Evolutionary conservation across 1,140 invertebrate genomes (phyloP).

Genomic region (Homarus americanus): DNA sequence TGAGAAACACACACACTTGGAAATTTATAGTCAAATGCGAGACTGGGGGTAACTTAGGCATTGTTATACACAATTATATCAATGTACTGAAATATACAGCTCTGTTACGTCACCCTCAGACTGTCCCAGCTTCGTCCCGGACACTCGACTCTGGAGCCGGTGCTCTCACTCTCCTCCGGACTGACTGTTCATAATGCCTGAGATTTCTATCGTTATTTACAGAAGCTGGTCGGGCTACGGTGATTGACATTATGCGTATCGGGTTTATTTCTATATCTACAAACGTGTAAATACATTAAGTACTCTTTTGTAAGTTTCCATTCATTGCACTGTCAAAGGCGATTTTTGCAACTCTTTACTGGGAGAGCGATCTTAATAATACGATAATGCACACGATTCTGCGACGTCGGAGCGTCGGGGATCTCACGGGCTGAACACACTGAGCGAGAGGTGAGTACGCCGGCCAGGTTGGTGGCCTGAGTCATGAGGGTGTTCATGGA

Average conservation of each 20-base stretch:
- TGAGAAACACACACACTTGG: constrained; percentile 49
- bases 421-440: constrained; percentile 86
- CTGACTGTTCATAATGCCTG: constrained; percentile 54
- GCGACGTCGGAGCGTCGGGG: not conserved
- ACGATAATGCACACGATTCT: constrained; percentile 47
- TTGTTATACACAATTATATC: constrained; percentile 60
- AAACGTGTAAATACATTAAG: constrained; percentile 65
- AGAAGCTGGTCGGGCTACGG: constrained; percentile 57
- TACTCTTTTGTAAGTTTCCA: constrained; percentile 78
- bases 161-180: constrained; percentile 1
- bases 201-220: constrained; percentile 66
- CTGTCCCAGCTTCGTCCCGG: constrained; percentile 18
- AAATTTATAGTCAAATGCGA: constrained; percentile 48
- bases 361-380: constrained; percentile 76
- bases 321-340: constrained; percentile 81
- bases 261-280: constrained; percentile 63
- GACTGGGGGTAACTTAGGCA: constrained; percentile 44
- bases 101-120: constrained; percentile 43
- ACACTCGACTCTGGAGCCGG: constrained; percentile 18
- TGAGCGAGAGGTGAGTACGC: constrained; percentile 88
- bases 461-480: constrained; percentile 88
- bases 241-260: constrained; percentile 24
- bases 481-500: constrained; percentile 81
- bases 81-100: constrained; percentile 54
- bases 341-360: constrained; percentile 78